Base-by-base conservation (phyloP, 2,113 vertebrate genomes). In the Melanerpes formicivorus region DNA sequence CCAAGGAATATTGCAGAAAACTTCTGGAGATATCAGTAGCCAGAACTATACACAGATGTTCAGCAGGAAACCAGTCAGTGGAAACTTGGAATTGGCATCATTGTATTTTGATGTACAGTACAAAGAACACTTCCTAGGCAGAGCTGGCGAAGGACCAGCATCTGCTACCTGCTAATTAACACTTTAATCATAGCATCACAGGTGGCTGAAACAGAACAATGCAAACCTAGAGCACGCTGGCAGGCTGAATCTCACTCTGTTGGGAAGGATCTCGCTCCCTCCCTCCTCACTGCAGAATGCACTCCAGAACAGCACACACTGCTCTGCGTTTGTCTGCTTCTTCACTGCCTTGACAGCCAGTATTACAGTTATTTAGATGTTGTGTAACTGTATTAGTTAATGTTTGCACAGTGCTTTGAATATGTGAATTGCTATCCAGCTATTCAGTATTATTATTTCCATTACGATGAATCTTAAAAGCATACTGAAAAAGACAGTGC, bases 311-410 rank as follows among this genome's bases (percentile, higher is more conserved):
- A 0, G 1, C 2, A 4, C 12, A 18, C 56, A 44, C 40, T 18
- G 58, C 63, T 79, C 65, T 83, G 67, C 58, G 32, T 91, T 93
- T 85, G 48, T 83, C 93, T 93, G 29, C 44, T 69, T 62, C 95
- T 77, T 85, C 79, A 67, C 10, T 27, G 66, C 82, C 94, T 92
- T 96, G 95, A 94, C 93, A 96, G 92, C 66, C 73, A 91, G 48
- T 95, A 91, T 96, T 94, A 94, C 12, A 95, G 94, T 91, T 95
- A 96, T 94, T 95, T 96, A 92, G 94, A 72, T 93, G 91, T 93
- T 95, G 79, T 94, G 82, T 89, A 94, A 93, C 84, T 94, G 77
- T 86, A 78, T 87, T 96, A 92, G 82, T 73, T 95, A 93, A 96
- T 94, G 87, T 95, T 96, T 96, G 79, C 46, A 66, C 82, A 88